Evolutionary conservation across 1,140 invertebrate species (phyloP), one percentile per base, ranked within the genome.

Genomic region (Drosophila auraria): DNA sequence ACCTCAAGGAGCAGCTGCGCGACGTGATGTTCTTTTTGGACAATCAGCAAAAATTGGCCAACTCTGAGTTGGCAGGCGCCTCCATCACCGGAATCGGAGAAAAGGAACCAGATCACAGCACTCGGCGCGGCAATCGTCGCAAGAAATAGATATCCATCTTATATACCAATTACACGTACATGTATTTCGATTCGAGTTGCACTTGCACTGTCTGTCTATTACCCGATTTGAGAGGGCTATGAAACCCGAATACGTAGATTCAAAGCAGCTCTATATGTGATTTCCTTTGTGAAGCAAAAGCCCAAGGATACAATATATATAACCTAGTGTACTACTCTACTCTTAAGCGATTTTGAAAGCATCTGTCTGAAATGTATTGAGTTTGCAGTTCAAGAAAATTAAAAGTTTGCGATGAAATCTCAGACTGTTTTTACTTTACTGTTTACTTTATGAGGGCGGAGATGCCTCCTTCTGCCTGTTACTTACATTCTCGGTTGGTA

Each of bases 1-100:
- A 98, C 15, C 94, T 99, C 11, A 95, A 97, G 81, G 98, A 99
- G 78, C 98, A 99, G 94, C 94, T 99, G 1, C 94, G 97, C 14
- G 98, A 99, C 94, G 94, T 99, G 1, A 99, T 99, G 98, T 98
- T 99, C 94, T 99, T 97, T 92, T 94, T 99, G 60, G 97, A 99
- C 82, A 98, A 98, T 11, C 96, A 93, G 58, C 76, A 83, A 42
- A 87, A 94, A 75, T 95, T 96, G 75, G 94, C 94, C 71, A 94
- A 95, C 69, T 95, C 95, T 0, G 93, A 94, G 14, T 72, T 95
- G 17, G 94, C 94, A 54, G 94, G 95, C 2, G 96, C 96, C 23
- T 95, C 95, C 15, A 95, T 97, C 6, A 90, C 86, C 14, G 95
- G 96, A 11, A 94, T 96, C n/a, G 93, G 93, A 9, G 91, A 83